phyloP scores from a whole-genome alignment of 2,797 vertebrate genomes.

The Sebastes aleutianus region DNA sequence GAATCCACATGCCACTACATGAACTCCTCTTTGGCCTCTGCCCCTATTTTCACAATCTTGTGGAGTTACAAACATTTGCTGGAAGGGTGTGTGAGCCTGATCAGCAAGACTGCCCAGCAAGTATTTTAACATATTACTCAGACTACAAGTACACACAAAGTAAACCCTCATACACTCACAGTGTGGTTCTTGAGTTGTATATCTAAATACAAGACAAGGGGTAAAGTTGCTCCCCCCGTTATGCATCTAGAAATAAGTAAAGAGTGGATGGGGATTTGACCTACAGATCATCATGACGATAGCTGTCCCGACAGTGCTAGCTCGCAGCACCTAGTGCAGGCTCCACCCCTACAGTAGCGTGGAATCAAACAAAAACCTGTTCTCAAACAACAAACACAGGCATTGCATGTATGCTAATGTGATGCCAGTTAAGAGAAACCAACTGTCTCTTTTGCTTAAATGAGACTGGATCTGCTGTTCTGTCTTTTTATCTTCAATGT shows the following conservation, averaged over 20 bases:
- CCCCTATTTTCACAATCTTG: constrained; percentile 11
- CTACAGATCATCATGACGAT: neutral
- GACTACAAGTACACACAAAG: neutral
- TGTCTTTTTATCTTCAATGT: neutral
- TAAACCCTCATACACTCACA: neutral
- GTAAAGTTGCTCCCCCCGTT: constrained; percentile 10
- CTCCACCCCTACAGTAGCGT: neutral
- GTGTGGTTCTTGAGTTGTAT: neutral
- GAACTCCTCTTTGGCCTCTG: constrained; percentile 47
- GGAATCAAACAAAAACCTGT: constrained; percentile 45
- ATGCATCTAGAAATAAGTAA: neutral
- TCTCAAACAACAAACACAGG: constrained; percentile 38
- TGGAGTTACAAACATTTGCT: constrained; percentile 34
- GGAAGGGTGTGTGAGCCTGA: constrained; percentile 72
- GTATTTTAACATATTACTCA: constrained; percentile 29
- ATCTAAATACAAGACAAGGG: neutral
- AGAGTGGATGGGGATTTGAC: neutral
- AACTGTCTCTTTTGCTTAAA: constrained; percentile 27
- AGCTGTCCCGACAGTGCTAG: neutral
- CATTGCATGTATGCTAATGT: neutral
- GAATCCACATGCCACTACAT: constrained; percentile 55
- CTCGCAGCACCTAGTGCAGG: neutral
- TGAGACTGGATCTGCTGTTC: constrained; percentile 16
- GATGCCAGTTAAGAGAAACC: constrained; percentile 29
- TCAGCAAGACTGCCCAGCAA: constrained; percentile 58